Evolutionary conservation across 2,888 invertebrate genomes (phyloP).

Genomic region (Ptilodon capucinus): DNA sequence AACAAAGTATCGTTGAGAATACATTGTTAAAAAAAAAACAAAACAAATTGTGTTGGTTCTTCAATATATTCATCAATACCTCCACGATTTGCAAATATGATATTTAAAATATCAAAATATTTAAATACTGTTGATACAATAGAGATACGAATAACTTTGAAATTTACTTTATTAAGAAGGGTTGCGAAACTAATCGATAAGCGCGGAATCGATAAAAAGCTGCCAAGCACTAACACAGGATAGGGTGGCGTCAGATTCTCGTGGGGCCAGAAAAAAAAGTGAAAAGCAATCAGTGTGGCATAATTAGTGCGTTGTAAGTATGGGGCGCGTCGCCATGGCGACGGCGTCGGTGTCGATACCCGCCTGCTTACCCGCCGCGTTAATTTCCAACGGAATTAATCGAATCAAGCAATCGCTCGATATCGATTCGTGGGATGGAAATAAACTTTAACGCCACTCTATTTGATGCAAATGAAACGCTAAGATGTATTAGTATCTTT

Average conservation of each 20-base stretch:
- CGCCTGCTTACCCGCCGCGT: constrained; percentile 74
- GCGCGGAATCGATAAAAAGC: constrained; percentile 53
- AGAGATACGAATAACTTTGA: constrained; percentile 2
- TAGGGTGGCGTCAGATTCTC: constrained; percentile 78
- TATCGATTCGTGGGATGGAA: constrained; percentile 66
- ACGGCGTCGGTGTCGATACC: constrained; percentile 75
- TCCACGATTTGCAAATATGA: no score
- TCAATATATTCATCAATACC: no score
- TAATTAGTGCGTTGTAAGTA: constrained; percentile 82
- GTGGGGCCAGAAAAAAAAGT: constrained; percentile 78
- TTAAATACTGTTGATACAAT: neutral
- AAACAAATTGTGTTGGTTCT: no score
- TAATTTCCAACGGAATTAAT: constrained; percentile 80
- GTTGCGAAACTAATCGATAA: constrained; percentile 37
- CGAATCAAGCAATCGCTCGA: constrained; percentile 69
- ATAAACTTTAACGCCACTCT: constrained; percentile 45
- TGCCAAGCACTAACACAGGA: constrained; percentile 60
- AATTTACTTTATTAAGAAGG: constrained; percentile 34
- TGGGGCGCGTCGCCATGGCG: constrained; percentile 77
- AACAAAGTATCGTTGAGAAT: no score
- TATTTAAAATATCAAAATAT: no score
- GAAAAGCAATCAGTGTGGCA: constrained; percentile 83
- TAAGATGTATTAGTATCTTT: no score
- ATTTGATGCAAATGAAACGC: constrained; percentile 4
- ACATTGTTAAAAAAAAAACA: no score